Evolutionary conservation across 2,797 vertebrate genomes (phyloP).

Genomic region (Lophotriccus pileatus): DNA sequence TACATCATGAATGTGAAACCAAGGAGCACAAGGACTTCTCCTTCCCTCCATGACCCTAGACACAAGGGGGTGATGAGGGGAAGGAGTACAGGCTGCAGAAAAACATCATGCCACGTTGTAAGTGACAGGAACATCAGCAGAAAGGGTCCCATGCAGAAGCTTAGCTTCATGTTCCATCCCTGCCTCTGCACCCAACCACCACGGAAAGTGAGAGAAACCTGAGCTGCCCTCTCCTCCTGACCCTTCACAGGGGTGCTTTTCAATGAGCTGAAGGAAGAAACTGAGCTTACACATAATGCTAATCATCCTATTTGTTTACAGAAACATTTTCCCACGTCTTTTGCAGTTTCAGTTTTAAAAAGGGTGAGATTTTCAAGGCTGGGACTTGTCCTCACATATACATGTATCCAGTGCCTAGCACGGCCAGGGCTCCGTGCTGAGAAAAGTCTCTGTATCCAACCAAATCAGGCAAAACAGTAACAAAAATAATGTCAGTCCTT

Average conservation of each 20-base stretch:
- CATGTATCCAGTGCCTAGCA: neutral
- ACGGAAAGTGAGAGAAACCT: neutral
- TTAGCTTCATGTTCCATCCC: neutral
- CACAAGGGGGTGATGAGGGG: neutral
- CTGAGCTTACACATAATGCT: neutral
- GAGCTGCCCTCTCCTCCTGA: neutral
- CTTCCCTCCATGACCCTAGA: neutral
- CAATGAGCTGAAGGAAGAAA: neutral
- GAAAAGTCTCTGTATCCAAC: neutral
- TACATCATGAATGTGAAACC: rapidly evolving
- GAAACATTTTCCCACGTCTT: neutral
- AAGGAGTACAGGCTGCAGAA: neutral
- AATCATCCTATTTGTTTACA: neutral
- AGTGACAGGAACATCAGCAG: neutral
- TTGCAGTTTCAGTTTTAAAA: neutral
- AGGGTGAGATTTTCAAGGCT: neutral
- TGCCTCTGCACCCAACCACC: rapidly evolving
- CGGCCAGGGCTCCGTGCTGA: neutral
- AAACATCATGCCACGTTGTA: neutral
- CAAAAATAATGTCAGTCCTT: neutral
- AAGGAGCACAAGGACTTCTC: neutral
- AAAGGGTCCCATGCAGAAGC: neutral
- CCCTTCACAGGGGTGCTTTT: neutral
- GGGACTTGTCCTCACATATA: neutral
- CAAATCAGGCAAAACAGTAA: neutral